phyloP scores from a whole-genome alignment of 2,797 vertebrate genomes.

The Alcedo quadribrachys region DNA sequence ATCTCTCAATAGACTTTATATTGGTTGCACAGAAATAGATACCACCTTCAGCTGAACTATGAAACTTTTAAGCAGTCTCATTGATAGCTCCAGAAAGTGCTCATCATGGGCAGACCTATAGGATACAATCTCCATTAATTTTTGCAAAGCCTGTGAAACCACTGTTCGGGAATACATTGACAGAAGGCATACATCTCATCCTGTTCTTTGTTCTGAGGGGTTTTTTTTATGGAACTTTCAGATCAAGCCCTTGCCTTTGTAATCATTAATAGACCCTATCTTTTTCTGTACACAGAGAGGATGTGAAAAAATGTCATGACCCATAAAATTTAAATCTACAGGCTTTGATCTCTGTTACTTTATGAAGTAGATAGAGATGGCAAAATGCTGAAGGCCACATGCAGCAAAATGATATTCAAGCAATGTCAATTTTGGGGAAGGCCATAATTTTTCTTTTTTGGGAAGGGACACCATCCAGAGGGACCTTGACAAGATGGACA shows the following conservation, averaged over 20 bases:
- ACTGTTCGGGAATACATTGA: neutral
- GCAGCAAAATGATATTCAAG: neutral
- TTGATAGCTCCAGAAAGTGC: neutral
- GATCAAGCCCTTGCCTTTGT: neutral
- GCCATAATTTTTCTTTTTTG: too few relatives aligned
- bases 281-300: neutral
- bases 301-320: constrained; percentile 29
- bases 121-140: neutral
- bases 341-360: neutral
- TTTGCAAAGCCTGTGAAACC: neutral
- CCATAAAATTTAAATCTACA: neutral
- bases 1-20: neutral
- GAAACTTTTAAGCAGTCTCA: neutral
- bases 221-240: neutral
- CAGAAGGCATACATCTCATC: neutral
- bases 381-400: neutral
- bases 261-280: too few relatives aligned
- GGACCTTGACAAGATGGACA: too few relatives aligned
- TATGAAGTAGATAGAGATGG: constrained; percentile 10
- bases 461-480: too few relatives aligned
- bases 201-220: neutral
- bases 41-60: neutral
- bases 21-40: neutral
- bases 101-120: neutral
- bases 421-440: neutral